These are phyloP conservation scores for Odontomyia ornata DNA, from an alignment of 2,888 invertebrate genomes.

Conservation along the genomic window DNA sequence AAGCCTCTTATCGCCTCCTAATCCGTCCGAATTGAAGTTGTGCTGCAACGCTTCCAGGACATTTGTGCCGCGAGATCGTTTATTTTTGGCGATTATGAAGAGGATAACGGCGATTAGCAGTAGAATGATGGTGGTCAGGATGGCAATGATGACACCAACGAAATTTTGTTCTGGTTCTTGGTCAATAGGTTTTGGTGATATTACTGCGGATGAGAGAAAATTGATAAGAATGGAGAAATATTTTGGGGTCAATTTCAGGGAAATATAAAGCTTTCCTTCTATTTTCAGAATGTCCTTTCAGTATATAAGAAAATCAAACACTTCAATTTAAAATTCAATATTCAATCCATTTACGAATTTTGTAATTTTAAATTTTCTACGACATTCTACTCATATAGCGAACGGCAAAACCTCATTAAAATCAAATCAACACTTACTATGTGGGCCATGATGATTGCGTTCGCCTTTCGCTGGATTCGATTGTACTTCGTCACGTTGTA, in stretches of 20 bases:
- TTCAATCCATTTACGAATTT: no score
- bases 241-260: neutral
- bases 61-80: constrained; percentile 65
- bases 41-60: constrained; percentile 64
- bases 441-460: constrained; percentile 62
- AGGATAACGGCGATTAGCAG: constrained; percentile 75
- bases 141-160: constrained; percentile 74
- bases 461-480: constrained; percentile 69
- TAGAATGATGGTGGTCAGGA: constrained; percentile 76
- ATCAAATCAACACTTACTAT: constrained; percentile 55
- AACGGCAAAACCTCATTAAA: neutral
- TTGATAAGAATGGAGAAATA: neutral
- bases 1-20: constrained; percentile 64
- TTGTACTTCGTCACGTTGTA: constrained; percentile 76
- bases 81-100: constrained; percentile 74
- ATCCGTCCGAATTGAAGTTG: constrained; percentile 64
- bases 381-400: no score
- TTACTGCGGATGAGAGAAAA: constrained; percentile 55
- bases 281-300: neutral
- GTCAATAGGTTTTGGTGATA: constrained; percentile 67
- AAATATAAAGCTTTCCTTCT: no score
- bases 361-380: neutral
- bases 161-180: constrained; percentile 69
- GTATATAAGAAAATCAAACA: neutral
- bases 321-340: neutral